Base-by-base conservation (phyloP, 2,113 vertebrate genomes). In the Sceloporus tristichus region DNA sequence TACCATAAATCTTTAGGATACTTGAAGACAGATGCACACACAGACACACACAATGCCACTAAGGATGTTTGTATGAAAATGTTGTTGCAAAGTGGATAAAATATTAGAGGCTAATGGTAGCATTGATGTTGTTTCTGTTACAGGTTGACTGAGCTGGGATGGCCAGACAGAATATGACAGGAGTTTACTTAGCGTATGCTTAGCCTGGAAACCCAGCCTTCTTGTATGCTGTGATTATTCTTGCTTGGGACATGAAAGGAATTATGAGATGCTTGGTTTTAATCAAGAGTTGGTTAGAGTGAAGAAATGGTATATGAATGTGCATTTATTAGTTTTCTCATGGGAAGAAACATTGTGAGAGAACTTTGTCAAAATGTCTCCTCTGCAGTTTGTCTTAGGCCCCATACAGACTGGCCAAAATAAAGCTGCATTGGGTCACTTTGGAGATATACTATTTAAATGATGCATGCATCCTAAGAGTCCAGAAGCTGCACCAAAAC, bases 61-160 rank as follows among this genome's bases (percentile, higher is more conserved):
- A 48, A 48, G 48, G 48, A 5, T 48, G 48, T 48, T 48, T 48
- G 48, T 48, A 48, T 6, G 48, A 48, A 48, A 48, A 48, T 48
- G 48, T 48, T 6, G 48, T 48, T 48, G 5, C 7, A 7, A 66
- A 86, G 62, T 62, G 14, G 40, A 14, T 78, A 25, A 86, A 79
- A 78, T 18, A 62, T 9, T 34, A 2, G 18, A 29, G 19, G 62
- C 40, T 25, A 54, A 70, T 25, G 53, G 42, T 53, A 53, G 29
- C 11, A 5, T 42, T 70, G 75, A 68, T 54, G 62, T 79, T 79
- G 76, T 68, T 79, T 66, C 85, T 79, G 85, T 86, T 70, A 42
- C 38, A 13, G 56, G 59, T 16, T 81, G 79, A 65, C 34, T 81
- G 79, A 81, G 23, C n/a, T 13, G 18, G 56, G 38, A 81, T 65